A percentile compares a stretch with the other conserved stretches of the same genome.
These are phyloP conservation scores for Platanista minor DNA, from an alignment of 2,113 vertebrate species.

Conservation along the genomic window DNA sequence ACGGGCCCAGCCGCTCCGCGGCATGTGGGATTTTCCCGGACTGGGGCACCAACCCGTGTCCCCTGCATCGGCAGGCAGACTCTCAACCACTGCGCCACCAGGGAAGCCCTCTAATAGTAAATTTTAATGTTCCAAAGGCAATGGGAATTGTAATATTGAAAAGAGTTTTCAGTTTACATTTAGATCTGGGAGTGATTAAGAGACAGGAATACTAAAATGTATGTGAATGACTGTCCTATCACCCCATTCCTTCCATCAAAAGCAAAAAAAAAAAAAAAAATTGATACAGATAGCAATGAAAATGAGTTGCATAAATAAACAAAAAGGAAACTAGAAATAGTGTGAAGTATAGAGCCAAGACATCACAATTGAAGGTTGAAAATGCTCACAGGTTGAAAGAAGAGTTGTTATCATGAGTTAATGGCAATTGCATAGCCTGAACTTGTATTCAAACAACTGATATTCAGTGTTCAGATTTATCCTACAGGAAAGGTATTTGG, in stretches of 20 bases:
- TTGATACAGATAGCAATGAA: background rate
- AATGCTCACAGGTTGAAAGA: background rate
- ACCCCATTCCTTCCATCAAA: background rate
- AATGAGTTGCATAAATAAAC: background rate
- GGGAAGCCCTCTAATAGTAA: too few species aligned
- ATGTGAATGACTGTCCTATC: background rate
- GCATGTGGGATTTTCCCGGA: rapidly evolving
- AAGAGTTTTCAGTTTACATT: background rate
- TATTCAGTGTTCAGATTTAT: background rate
- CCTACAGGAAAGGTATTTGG: background rate
- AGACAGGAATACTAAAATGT: background rate
- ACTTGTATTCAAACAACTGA: background rate
- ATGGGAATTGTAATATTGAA: background rate
- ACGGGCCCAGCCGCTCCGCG: too few species aligned
- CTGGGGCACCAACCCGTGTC: too few species aligned
- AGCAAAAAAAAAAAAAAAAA: background rate
- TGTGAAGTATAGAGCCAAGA: background rate
- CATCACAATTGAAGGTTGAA: background rate
- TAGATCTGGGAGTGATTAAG: background rate
- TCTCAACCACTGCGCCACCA: too few species aligned
- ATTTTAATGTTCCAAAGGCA: background rate
- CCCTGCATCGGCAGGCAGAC: too few species aligned
- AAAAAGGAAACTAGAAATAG: background rate
- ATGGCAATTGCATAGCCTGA: background rate
- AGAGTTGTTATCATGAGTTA: background rate